Evolutionary conservation across 2,888 invertebrate genomes (phyloP).

Genomic region (Incurvaria masculella): DNA sequence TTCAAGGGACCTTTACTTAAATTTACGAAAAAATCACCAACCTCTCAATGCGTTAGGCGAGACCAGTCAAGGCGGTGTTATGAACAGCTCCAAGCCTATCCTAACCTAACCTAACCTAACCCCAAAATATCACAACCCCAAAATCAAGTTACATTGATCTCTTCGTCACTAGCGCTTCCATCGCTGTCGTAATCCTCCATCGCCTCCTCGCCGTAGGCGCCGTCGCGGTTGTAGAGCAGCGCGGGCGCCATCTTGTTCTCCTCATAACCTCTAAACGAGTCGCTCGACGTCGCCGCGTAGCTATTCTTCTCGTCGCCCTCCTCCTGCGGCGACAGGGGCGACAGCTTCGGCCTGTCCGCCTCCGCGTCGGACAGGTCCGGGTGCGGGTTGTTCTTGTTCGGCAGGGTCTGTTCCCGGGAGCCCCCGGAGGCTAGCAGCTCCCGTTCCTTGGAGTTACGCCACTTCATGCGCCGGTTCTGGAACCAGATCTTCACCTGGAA

Average conservation of each 20-base stretch:
- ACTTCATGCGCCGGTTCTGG: slow-evolving; percentile 98
- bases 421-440: slow-evolving; percentile 92
- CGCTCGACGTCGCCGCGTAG: slow-evolving; percentile 33
- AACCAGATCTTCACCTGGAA: slow-evolving; percentile 71
- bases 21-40: too few relatives aligned
- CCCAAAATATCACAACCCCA: slow-evolving; percentile 24
- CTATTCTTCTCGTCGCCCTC: slow-evolving; percentile 36
- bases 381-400: slow-evolving; percentile 95
- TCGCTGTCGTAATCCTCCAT: slow-evolving; percentile 44
- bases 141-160: slow-evolving; percentile 85
- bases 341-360: slow-evolving; percentile 70
- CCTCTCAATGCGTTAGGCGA: too few relatives aligned
- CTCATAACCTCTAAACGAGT: slow-evolving; percentile 30
- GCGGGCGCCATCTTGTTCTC: slow-evolving; percentile 35
- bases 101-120: too few relatives aligned
- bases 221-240: slow-evolving; percentile 29
- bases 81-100: too few relatives aligned
- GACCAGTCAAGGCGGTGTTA: too few relatives aligned
- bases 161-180: slow-evolving; percentile 72
- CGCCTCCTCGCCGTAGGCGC: slow-evolving; percentile 38
- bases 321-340: slow-evolving; percentile 51
- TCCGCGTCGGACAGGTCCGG: slow-evolving; percentile 91
- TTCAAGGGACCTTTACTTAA: too few relatives aligned
- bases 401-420: slow-evolving; percentile 90
- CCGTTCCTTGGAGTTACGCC: slow-evolving; percentile 96